Percentiles rank a stretch among this genome's conserved stretches.
phyloP scores from a whole-genome alignment of 2,113 vertebrate genomes.

The Tringa solitaria region DNA sequence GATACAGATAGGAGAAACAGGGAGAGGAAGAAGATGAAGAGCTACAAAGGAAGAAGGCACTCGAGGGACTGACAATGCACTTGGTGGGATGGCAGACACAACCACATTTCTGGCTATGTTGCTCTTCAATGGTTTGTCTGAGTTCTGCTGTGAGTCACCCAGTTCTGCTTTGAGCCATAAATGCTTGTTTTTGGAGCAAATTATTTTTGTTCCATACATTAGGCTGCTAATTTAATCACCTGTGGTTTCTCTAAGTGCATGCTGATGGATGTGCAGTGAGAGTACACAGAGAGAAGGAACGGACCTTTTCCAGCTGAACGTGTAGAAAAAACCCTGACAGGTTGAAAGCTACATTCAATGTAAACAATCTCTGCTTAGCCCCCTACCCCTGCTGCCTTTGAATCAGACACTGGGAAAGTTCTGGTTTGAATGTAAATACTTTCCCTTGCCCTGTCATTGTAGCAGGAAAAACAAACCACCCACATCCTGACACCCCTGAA shows the following conservation, averaged over 20 bases:
- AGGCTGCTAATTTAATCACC: background rate
- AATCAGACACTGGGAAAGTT: background rate
- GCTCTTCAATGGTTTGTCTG: background rate
- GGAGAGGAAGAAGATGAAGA: background rate
- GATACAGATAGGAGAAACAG: background rate
- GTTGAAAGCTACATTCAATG: background rate
- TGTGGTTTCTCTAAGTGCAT: background rate
- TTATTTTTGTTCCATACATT: constrained; percentile 1
- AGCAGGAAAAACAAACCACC: background rate
- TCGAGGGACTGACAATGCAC: background rate
- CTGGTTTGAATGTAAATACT: background rate
- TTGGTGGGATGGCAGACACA: background rate
- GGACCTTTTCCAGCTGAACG: background rate
- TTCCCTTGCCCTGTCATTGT: background rate
- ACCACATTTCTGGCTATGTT: background rate
- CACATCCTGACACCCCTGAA: background rate
- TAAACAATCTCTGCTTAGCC: background rate
- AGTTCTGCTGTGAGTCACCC: constrained; percentile 15
- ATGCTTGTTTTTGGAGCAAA: background rate
- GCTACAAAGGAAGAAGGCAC: background rate
- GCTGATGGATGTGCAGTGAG: background rate
- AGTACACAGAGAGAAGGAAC: background rate
- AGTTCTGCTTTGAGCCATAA: background rate
- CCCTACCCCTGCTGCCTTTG: background rate
- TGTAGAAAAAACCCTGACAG: background rate